Base-by-base conservation (phyloP, 2,113 vertebrate genomes). In the Ptyas mucosa region DNA sequence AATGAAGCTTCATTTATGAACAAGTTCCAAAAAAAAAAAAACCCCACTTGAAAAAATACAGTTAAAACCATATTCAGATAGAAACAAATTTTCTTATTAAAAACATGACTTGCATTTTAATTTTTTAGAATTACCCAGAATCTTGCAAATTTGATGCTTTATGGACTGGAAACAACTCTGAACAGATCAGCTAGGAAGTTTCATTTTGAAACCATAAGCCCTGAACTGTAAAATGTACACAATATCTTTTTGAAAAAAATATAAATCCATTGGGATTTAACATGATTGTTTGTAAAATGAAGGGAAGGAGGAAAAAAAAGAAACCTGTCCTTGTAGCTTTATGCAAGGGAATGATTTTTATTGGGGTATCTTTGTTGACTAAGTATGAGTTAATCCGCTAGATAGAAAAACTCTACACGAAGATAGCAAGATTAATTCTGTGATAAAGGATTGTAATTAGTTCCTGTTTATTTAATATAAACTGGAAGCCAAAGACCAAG, bases 401-500 rank as follows among this genome's bases (percentile, higher is more conserved):
- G n/a, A 90, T 5, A 90, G 18, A 95, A 46, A 49, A 93, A 8
- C 58, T 93, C 3, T 39, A 86, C 26, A 15, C 86, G 7, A 94
- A 93, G 91, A 2, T 0, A 57, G 0, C 9, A 3, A 92, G 8
- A 96, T 93, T 87, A 94, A 95, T 92, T 92, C 88, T 89, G 20
- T 53, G 93, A 49, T 61, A 93, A 94, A 0, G 11, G 49, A 0
- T 7, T 94, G 87, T 94, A 94, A 94, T 93, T 95, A 53, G 1
- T 34, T 95, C 93, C 93, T 92, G 1, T 93, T 94, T 95, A 93
- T 10, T 94, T 96, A 93, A 93, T 94, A 93, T 53, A 20, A 94
- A 93, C 54, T 61, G 95, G 88, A 93, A 96, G 46, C 2, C 85
- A 57, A 23, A 95, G 18, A 96, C 87, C 55, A 95, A 95, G 39